These are phyloP conservation scores for Bovichtus variegatus DNA, from an alignment of 2,797 vertebrate genomes.

Conservation along the genomic window DNA sequence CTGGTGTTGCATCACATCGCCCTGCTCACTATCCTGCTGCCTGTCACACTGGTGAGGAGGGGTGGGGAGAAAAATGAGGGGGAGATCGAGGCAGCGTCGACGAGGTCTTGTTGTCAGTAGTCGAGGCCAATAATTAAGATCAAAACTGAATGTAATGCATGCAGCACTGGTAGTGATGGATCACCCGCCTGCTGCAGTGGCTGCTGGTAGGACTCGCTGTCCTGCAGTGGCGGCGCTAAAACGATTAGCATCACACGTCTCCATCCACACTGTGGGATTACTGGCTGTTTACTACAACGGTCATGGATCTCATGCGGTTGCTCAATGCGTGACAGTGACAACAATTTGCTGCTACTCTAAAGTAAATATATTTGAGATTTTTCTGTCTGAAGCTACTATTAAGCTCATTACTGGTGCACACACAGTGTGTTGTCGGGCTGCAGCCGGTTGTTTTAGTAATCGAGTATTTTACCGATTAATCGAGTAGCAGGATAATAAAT, in stretches of 20 bases:
- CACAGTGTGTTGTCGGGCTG: too few species aligned
- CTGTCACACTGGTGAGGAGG: constrained; percentile 91
- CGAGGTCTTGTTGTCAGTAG: constrained; percentile 18
- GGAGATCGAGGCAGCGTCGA: background rate
- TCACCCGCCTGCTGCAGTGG: constrained; percentile 9
- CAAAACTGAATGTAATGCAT: constrained; percentile 2
- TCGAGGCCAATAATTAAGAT: constrained; percentile 21
- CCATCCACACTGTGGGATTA: background rate
- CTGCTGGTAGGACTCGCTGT: background rate
- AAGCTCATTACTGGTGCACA: background rate
- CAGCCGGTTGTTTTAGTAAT: too few species aligned
- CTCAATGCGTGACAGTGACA: background rate
- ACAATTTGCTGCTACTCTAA: background rate
- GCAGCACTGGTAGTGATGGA: background rate
- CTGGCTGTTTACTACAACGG: background rate
- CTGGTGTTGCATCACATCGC: constrained; percentile 95
- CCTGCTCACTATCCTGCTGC: constrained; percentile 92
- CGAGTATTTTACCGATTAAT: too few species aligned
- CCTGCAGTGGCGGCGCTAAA: background rate
- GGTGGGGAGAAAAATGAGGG: background rate
- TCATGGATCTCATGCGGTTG: background rate
- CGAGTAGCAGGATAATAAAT: too few species aligned
- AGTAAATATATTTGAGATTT: background rate
- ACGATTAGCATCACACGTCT: constrained; percentile 7
- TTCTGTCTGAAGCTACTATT: background rate